Evolutionary conservation across 2,888 invertebrate genomes (phyloP).

Genomic region (Orthosia cruda): DNA sequence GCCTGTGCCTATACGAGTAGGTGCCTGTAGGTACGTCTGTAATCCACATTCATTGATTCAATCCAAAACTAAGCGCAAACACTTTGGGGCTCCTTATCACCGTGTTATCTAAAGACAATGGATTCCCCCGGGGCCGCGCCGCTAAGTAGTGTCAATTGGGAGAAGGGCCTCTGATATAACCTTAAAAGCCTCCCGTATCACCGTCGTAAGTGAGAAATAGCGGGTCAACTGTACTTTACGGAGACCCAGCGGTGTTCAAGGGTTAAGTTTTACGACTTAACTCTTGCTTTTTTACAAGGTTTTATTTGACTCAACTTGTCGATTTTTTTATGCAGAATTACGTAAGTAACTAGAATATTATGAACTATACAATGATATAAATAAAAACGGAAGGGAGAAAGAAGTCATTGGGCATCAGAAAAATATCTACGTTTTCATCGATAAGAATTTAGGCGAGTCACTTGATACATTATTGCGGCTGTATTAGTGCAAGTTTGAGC

Average conservation of each 20-base stretch:
- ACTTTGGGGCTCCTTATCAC: constrained; percentile 9
- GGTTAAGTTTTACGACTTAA: background rate
- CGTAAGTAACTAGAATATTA: too few species aligned
- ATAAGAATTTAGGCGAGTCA: background rate
- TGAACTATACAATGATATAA: too few species aligned
- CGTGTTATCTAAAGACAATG: constrained; percentile 60
- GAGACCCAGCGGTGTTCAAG: background rate
- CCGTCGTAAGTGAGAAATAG: constrained; percentile 33
- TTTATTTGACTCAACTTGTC: too few species aligned
- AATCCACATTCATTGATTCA: constrained; percentile 17
- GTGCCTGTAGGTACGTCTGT: background rate
- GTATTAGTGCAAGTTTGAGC: background rate
- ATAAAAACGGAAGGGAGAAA: too few species aligned
- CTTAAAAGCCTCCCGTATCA: constrained; percentile 64
- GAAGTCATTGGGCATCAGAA: too few species aligned
- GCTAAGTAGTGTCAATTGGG: constrained; percentile 64
- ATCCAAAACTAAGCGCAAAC: constrained; percentile 7
- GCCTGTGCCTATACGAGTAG: too few species aligned
- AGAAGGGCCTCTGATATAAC: constrained; percentile 51
- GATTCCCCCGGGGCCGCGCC: constrained; percentile 46
- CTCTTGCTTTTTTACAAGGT: background rate
- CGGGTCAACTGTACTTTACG: constrained; percentile 2
- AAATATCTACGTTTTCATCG: too few species aligned
- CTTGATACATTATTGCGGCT: background rate
- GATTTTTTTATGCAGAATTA: too few species aligned